A percentile compares a stretch with the other conserved stretches of the same genome.
These are phyloP conservation scores for Ridgeia piscesae DNA, from an alignment of 1,140 invertebrate genomes.

Conservation along the genomic window DNA sequence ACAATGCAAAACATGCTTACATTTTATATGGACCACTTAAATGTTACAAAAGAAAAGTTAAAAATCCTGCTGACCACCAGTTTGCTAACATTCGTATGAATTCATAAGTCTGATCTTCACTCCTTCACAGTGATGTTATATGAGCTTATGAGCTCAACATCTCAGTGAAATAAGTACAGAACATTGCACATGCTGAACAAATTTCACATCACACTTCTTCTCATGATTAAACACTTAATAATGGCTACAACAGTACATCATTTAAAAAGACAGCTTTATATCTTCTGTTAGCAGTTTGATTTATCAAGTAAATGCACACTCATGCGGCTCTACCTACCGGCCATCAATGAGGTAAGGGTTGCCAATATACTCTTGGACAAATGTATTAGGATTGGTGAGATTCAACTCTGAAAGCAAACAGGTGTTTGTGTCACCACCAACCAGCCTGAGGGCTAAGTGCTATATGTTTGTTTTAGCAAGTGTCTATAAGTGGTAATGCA, in stretches of 20 bases:
- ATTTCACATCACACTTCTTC: not conserved
- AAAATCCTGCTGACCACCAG: no score
- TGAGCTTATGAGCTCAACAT: no score
- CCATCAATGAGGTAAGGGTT: constrained; percentile 18
- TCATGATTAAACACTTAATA: not conserved
- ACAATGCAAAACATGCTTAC: no score
- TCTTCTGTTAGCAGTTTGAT: not conserved
- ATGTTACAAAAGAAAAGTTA: no score
- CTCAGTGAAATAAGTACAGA: no score
- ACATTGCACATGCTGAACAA: not conserved
- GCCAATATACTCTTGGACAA: constrained; percentile 13
- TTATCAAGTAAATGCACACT: not conserved
- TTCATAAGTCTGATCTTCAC: no score
- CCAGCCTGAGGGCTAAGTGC: not conserved
- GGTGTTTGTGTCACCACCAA: not conserved
- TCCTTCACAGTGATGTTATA: no score
- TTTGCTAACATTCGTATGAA: no score
- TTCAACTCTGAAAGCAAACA: constrained; percentile 14
- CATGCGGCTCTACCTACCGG: not conserved
- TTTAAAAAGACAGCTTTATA: not conserved
- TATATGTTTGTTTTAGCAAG: not conserved
- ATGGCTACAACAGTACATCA: not conserved
- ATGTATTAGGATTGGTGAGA: constrained; percentile 10
- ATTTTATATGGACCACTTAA: no score
- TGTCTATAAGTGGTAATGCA: no score